Evolutionary conservation across 1,140 invertebrate genomes (phyloP).

Genomic region (Monomorium pharaonis): DNA sequence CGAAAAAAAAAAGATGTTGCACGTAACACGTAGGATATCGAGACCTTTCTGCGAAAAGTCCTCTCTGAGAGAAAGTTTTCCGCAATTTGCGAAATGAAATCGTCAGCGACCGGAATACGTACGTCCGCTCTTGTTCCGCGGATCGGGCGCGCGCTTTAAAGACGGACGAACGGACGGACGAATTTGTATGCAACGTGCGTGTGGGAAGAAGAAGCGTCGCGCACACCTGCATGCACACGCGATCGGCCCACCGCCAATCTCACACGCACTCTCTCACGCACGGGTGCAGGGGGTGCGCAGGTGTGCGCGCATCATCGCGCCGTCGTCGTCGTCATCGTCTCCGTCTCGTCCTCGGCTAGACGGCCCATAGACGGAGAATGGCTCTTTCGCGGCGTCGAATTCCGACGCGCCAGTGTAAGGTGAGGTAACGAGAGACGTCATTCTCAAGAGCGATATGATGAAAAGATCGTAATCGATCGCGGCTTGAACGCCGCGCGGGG

Average conservation of each 20-base stretch:
- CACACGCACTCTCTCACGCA: not conserved
- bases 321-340: not conserved
- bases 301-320: not conserved
- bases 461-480: constrained; percentile 38
- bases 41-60: too few relatives aligned
- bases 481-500: not conserved
- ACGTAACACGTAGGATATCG: too few relatives aligned
- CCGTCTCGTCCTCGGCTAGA: constrained; percentile 71
- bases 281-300: not conserved
- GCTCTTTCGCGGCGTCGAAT: constrained; percentile 41
- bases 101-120: not conserved
- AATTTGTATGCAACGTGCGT: constrained; percentile 36
- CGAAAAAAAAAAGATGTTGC: not conserved
- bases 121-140: not conserved
- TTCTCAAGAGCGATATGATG: not conserved
- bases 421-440: not conserved
- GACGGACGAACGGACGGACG: not conserved
- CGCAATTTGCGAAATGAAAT: not conserved
- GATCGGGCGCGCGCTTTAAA: not conserved
- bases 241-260: not conserved
- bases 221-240: constrained; percentile 60
- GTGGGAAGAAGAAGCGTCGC: constrained; percentile 42
- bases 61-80: not conserved
- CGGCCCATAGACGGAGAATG: constrained; percentile 73
- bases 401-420: constrained; percentile 6